Percentiles rank a stretch among this genome's conserved stretches.
phyloP scores from a whole-genome alignment of 2,113 vertebrate genomes.

The Myotis brandtii region DNA sequence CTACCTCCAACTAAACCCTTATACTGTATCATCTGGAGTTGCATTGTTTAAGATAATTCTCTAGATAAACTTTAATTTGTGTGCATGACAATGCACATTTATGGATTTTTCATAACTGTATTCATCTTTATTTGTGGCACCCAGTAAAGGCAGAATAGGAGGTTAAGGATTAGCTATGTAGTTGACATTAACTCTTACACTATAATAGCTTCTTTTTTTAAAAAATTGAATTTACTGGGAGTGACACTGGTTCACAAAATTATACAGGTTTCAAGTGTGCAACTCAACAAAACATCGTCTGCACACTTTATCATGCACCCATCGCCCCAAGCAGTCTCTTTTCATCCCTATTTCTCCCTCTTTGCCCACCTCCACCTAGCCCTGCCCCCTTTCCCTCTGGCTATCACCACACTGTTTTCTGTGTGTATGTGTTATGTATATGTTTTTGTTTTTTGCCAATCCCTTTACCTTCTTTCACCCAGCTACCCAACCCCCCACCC shows the following conservation, averaged over 20 bases:
- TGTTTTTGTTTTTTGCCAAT: neutral
- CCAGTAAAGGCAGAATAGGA: neutral
- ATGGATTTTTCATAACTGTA: neutral
- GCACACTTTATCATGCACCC: neutral
- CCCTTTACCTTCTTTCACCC: neutral
- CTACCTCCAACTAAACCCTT: neutral
- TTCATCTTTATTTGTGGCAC: neutral
- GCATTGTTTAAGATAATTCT: neutral
- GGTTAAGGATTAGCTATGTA: neutral
- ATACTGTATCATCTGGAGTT: neutral
- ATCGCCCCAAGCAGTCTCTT: neutral
- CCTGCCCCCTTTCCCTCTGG: neutral
- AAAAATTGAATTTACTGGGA: neutral
- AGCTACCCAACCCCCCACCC: no score
- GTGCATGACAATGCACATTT: neutral
- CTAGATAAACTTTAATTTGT: neutral
- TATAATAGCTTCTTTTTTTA: neutral
- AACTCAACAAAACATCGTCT: neutral
- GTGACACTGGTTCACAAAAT: neutral
- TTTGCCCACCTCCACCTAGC: neutral
- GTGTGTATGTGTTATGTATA: neutral
- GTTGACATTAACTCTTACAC: neutral
- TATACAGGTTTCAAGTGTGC: neutral
- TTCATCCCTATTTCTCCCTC: neutral
- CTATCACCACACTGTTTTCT: neutral